Conservation (phyloP, 2,113 vertebrate species). For the Pygoscelis adeliae region DNA sequence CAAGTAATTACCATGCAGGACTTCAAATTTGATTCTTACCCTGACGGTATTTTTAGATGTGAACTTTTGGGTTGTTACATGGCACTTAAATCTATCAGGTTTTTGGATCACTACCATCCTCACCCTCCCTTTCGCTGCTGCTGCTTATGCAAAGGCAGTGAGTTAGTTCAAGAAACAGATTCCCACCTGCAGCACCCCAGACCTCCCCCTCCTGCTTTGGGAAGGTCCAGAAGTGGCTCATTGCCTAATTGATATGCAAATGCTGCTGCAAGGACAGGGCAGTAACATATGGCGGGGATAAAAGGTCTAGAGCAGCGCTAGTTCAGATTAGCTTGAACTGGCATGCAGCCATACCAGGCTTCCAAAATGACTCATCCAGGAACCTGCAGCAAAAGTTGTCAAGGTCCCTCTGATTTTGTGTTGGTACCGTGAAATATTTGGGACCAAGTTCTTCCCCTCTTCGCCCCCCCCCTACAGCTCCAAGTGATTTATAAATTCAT, state of each 20-base stretch:
- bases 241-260: neutral
- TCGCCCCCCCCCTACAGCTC: neutral
- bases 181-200: neutral
- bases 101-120: neutral
- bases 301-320: conserved; percentile 2
- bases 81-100: neutral
- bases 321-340: neutral
- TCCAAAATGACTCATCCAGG: neutral
- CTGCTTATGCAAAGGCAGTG: neutral
- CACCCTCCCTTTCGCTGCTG: neutral
- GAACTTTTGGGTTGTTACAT: neutral
- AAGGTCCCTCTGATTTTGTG: neutral
- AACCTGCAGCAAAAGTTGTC: neutral
- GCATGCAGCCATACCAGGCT: neutral
- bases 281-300: neutral
- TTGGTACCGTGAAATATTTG: neutral
- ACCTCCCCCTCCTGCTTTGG: neutral
- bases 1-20: neutral
- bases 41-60: neutral
- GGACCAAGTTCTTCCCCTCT: neutral
- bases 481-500: neutral
- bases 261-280: neutral
- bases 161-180: neutral
- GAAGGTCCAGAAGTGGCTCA: neutral
- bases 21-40: neutral